Evolutionary conservation across 2,113 vertebrate species (phyloP), one percentile per base, ranked within the genome.

Genomic region (Chaetura pelagica): DNA sequence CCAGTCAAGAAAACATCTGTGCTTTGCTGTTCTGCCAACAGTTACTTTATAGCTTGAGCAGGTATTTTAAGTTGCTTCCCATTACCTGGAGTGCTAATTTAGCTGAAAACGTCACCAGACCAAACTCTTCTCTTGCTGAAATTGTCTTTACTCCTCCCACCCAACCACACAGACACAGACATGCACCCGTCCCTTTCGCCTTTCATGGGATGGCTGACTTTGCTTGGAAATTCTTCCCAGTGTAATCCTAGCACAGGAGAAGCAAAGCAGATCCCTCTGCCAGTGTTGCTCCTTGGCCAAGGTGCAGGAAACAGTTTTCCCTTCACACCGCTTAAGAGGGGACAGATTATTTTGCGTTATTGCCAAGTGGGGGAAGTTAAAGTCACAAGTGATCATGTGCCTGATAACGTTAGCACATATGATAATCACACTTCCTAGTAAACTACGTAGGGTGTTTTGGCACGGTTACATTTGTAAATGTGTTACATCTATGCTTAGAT

Each of bases 41-140:
- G 7, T 22, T 63, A 38, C 35, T 67, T 46, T 34, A 55, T 34
- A 46, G 62, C 35, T 64, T 48, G 38, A 69, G 21, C 64, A 49
- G 74, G 58, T 83, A 61, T 89, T 42, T 88, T 80, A 67, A 72
- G 64, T 38, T 82, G 44, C 22, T 75, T 94, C 62, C 78, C 54
- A 76, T 83, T 61, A 91, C 27, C 51, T 6, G 57, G 42, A 97
- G 52, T 22, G 38, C 21, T 87, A 90, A 82, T 92, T 95, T 64
- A 90, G 75, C 74, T 86, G 87, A 91, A 97, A 88, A 68, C 89
- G 8, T 26, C 75, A 93, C 67, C 13, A 48, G 38, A 82, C 69
- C 40, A 84, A 92, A 84, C 58, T 73, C 48, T 32, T 22, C 61
- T 73, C 69, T 74, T 71, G 27, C 38, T 82, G 77, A 96, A 94